Evolutionary conservation across 2,888 invertebrate genomes (phyloP).

Genomic region (Drosophila helvetica): DNA sequence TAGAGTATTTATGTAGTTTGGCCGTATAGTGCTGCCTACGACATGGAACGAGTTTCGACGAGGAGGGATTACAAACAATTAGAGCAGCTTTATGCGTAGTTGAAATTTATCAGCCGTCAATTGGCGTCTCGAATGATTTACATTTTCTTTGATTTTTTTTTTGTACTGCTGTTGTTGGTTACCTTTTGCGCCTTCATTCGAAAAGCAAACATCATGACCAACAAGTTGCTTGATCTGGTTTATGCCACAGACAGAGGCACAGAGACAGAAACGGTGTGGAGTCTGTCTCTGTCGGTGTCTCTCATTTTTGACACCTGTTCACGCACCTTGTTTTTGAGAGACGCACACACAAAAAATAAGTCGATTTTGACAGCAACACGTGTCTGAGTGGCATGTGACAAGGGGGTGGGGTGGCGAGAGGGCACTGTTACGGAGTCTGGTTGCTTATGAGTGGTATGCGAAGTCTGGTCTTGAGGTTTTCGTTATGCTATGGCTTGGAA

Average conservation of each 20-base stretch:
- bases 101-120: conserved; percentile 37
- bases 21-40: conserved; percentile 32
- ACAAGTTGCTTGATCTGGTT: conserved; percentile 55
- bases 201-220: conserved; percentile 36
- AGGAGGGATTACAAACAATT: conserved; percentile 63
- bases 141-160: conserved; percentile 31
- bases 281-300: conserved; percentile 29
- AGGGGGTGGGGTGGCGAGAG: background rate
- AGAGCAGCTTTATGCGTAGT: conserved; percentile 64
- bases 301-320: conserved; percentile 65
- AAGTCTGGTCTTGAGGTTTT: conserved; percentile 27
- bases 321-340: conserved; percentile 45
- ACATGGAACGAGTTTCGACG: conserved; percentile 19
- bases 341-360: conserved; percentile 16
- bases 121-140: conserved; percentile 54
- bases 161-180: conserved; percentile 7
- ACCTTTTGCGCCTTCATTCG: conserved; percentile 13
- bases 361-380: conserved; percentile 25
- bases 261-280: conserved; percentile 3
- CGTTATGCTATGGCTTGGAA: background rate
- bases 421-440: conserved; percentile 8
- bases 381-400: conserved; percentile 23
- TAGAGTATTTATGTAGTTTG: too few species aligned
- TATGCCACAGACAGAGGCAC: conserved; percentile 16
- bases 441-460: conserved; percentile 39